A percentile compares a stretch with the other conserved stretches of the same genome.
These are phyloP conservation scores for Pseudomyrmex cubaensis DNA, from an alignment of 1,140 invertebrate species.

Conservation along the genomic window DNA sequence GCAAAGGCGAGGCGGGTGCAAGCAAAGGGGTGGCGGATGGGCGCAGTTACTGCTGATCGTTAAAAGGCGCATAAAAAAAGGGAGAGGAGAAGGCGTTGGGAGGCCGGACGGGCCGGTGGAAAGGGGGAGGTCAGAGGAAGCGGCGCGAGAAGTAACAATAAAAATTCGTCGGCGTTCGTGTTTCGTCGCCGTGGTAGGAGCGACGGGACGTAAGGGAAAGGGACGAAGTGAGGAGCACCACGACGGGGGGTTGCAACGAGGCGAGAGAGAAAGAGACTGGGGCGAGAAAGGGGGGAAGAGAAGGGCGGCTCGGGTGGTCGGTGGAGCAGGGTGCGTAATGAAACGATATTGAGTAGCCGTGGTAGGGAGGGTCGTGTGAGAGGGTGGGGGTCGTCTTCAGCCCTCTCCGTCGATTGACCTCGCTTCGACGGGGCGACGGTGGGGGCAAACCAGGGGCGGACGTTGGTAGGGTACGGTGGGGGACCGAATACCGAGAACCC, in stretches of 20 bases:
- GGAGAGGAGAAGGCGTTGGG: conserved; percentile 64
- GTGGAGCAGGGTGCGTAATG: conserved; percentile 81
- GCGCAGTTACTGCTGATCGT: conserved; percentile 78
- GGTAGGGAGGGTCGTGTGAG: conserved; percentile 70
- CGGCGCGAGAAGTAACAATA: conserved; percentile 83
- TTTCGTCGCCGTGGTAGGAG: conserved; percentile 80
- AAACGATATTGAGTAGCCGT: conserved; percentile 84
- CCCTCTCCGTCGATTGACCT: conserved; percentile 84
- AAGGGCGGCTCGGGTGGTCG: conserved; percentile 59
- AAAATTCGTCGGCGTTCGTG: conserved; percentile 84
- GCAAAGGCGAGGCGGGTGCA: conserved; percentile 29
- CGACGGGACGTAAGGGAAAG: conserved; percentile 49
- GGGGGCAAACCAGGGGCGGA: conserved; percentile 62
- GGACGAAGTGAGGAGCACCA: conserved; percentile 43
- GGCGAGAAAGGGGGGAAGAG: conserved; percentile 21
- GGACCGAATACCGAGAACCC: conserved; percentile 59
- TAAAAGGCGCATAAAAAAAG: conserved; percentile 81
- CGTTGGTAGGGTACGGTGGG: conserved; percentile 60
- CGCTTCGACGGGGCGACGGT: conserved; percentile 74
- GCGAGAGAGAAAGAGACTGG: conserved; percentile 41
- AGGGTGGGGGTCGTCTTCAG: conserved; percentile 80
- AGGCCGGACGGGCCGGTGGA: conserved; percentile 10
- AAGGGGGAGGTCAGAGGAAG: conserved; percentile 62
- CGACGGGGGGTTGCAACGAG: conserved; percentile 47
- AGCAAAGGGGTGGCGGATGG: conserved; percentile 57